These are phyloP conservation scores for Xerus inauris DNA, from an alignment of 2,113 vertebrate genomes.

Conservation along the genomic window DNA sequence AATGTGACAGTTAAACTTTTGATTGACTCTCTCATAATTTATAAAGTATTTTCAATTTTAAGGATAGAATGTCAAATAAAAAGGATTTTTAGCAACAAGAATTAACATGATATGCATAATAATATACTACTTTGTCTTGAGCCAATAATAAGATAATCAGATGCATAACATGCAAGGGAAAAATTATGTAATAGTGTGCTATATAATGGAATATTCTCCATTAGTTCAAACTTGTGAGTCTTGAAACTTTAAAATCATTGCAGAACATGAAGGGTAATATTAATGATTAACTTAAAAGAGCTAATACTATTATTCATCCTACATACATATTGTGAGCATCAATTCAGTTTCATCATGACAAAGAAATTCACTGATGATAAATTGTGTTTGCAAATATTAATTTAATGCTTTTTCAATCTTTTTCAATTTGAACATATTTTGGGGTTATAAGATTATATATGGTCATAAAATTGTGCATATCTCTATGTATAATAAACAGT, in stretches of 20 bases:
- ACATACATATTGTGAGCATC: not conserved
- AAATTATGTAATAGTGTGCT: not conserved
- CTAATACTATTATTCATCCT: not conserved
- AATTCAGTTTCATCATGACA: not conserved
- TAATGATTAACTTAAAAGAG: not conserved
- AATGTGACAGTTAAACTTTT: not conserved
- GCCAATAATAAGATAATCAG: not conserved
- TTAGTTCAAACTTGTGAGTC: not conserved
- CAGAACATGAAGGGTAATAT: not conserved
- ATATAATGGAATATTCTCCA: not conserved
- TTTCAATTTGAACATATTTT: conserved; percentile 24
- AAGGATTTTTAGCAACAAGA: not conserved
- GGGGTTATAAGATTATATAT: conserved; percentile 43
- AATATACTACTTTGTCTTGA: not conserved
- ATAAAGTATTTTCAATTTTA: not conserved
- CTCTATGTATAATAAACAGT: conserved; percentile 35
- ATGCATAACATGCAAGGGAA: not conserved
- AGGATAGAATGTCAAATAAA: not conserved
- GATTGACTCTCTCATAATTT: not conserved
- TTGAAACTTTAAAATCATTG: not conserved
- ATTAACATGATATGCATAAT: not conserved
- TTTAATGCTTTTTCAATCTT: not conserved
- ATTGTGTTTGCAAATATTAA: conserved; percentile 38
- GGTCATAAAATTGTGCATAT: not conserved
- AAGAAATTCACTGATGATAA: not conserved